Conservation (phyloP, 2,797 vertebrate genomes). For the Aplochiton taeniatus region DNA sequence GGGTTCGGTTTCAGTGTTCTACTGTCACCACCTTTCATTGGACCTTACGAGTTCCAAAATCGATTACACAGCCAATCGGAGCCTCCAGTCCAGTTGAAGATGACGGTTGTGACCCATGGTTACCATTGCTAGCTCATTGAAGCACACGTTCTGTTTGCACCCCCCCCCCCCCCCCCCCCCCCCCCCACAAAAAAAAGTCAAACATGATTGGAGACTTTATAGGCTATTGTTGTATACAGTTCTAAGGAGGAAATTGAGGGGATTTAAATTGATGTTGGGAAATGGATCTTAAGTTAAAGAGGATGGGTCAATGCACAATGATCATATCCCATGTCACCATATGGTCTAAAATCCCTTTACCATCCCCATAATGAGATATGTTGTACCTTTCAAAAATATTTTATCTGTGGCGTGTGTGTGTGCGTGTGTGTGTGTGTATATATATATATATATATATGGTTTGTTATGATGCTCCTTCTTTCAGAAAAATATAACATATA, state of each 20-base stretch:
- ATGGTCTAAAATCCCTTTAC: slow-evolving; percentile 73
- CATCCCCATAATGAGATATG: slow-evolving; percentile 77
- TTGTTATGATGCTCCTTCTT: slow-evolving; percentile 84
- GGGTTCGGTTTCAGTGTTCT: slow-evolving; percentile 45
- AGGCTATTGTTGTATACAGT: slow-evolving; percentile 65
- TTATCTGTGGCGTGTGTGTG: slow-evolving; percentile 72
- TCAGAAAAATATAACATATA: slow-evolving; percentile 80
- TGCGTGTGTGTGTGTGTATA: slow-evolving; percentile 16
- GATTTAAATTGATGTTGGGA: slow-evolving; percentile 49
- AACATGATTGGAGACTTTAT: slow-evolving; percentile 55
- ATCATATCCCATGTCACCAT: slow-evolving; percentile 77
- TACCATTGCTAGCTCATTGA: slow-evolving; percentile 46
- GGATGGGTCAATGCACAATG: slow-evolving; percentile 76
- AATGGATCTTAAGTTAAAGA: slow-evolving; percentile 53
- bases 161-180: slow-evolving; percentile 37
- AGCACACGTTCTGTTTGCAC: slow-evolving; percentile 59
- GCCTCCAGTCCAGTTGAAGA: slow-evolving; percentile 65
- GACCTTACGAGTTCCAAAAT: slow-evolving; percentile 44
- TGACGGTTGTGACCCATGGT: slow-evolving; percentile 60
- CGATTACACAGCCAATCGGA: slow-evolving; percentile 59
- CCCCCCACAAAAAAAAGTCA: slow-evolving; percentile 57
- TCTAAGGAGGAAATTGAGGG: slow-evolving; percentile 34
- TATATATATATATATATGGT: slow-evolving; percentile 71
- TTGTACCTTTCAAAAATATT: slow-evolving; percentile 78
- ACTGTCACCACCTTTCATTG: slow-evolving; percentile 48